Percentiles rank a stretch among this genome's conserved stretches.
Evolutionary conservation across 2,888 invertebrate genomes (phyloP).

Genomic region (Pyrgus malvae): DNA sequence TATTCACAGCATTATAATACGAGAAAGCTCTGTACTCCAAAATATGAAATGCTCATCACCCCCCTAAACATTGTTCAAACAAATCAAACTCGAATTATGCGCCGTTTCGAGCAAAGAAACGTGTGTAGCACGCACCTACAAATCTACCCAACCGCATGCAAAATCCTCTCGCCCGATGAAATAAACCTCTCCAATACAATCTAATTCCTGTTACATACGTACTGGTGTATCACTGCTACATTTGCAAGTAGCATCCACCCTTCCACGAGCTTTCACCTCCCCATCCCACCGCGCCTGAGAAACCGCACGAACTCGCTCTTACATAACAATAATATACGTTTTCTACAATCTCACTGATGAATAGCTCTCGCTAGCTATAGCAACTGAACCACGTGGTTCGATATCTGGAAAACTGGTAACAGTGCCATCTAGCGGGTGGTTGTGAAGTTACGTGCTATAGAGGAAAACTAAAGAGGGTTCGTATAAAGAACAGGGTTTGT

Average conservation of each 20-base stretch:
- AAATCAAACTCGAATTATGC: not conserved
- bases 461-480: conserved; percentile 35
- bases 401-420: conserved; percentile 53
- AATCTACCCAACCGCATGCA: conserved; percentile 33
- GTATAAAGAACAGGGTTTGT: conserved; percentile 28
- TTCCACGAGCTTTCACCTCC: conserved; percentile 58
- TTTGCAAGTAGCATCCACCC: conserved; percentile 59
- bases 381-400: conserved; percentile 68
- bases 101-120: conserved; percentile 4
- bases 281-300: conserved; percentile 50
- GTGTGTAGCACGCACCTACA: conserved; percentile 1
- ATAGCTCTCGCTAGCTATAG: conserved; percentile 42
- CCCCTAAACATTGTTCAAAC: not conserved
- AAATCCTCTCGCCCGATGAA: conserved; percentile 42
- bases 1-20: no score
- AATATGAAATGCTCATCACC: not conserved
- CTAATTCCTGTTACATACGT: conserved; percentile 57
- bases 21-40: no score
- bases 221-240: conserved; percentile 61
- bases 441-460: conserved; percentile 38
- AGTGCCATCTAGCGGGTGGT: conserved; percentile 73
- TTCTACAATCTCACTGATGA: conserved; percentile 61
- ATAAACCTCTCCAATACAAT: conserved; percentile 63
- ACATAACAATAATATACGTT: conserved; percentile 79
- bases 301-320: conserved; percentile 75